Evolutionary conservation across 2,888 invertebrate species (phyloP).

Genomic region (Anodontia alba): DNA sequence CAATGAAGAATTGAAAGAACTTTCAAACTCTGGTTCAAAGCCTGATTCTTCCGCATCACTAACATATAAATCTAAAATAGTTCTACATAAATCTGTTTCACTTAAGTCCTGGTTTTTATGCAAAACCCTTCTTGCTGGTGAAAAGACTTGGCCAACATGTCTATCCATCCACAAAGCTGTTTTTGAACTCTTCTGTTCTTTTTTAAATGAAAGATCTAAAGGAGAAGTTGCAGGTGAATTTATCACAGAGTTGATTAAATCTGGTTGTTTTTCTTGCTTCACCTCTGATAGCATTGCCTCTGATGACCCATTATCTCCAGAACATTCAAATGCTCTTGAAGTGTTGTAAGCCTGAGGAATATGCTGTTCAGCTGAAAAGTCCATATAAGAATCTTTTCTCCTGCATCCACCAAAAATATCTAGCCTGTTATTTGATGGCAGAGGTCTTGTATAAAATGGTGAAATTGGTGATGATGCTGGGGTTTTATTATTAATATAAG

Average conservation of each 20-base stretch:
- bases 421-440: not conserved
- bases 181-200: constrained; percentile 1
- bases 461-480: constrained; percentile 22
- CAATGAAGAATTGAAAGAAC: not conserved
- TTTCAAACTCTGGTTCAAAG: constrained; percentile 20
- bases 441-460: not conserved
- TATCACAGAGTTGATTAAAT: not conserved
- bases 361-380: not conserved
- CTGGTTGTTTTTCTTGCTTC: not conserved
- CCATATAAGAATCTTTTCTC: not conserved
- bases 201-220: constrained; percentile 49
- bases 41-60: constrained; percentile 66
- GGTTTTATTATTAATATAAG: constrained; percentile 5
- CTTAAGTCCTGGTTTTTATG: constrained; percentile 62
- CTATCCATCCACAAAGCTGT: constrained; percentile 47
- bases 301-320: not conserved
- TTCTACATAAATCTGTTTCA: constrained; percentile 65
- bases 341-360: not conserved
- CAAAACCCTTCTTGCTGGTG: constrained; percentile 56
- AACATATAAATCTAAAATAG: constrained; percentile 69
- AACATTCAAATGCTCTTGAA: not conserved
- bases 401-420: not conserved
- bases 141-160: constrained; percentile 54
- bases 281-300: not conserved
- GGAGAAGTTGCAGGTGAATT: constrained; percentile 26